Percentiles rank a stretch among this genome's conserved stretches.
Evolutionary conservation across 2,113 vertebrate genomes (phyloP).

Genomic region (Coracopsis vasa): DNA sequence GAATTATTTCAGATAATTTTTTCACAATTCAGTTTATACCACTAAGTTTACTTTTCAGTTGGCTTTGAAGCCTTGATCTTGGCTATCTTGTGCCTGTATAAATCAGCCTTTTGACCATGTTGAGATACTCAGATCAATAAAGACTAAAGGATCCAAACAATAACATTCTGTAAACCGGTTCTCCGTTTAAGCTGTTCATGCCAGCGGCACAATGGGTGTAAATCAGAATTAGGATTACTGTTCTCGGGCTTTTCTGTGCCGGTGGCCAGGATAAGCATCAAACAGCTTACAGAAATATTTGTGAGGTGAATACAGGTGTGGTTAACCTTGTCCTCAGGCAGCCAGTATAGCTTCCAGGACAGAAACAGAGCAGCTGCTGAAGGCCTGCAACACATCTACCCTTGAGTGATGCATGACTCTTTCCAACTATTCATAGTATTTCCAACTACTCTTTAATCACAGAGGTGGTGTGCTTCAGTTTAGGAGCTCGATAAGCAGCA

Average conservation of each 20-base stretch:
- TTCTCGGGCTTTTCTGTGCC: not conserved
- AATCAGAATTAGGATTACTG: not conserved
- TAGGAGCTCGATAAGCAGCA: not conserved
- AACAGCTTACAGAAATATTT: not conserved
- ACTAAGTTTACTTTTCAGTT: not conserved
- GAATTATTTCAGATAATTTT: not conserved
- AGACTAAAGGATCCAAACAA: not conserved
- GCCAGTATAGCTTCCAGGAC: not conserved
- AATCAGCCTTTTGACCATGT: not conserved
- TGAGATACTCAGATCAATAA: not conserved
- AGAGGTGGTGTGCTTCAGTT: not conserved
- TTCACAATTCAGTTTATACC: not conserved
- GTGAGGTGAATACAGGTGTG: not conserved
- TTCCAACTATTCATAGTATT: not conserved
- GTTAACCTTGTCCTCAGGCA: not conserved
- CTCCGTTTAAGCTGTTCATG: not conserved
- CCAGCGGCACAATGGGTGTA: not conserved
- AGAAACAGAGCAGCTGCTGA: not conserved
- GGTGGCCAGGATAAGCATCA: not conserved
- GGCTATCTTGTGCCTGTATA: not conserved
- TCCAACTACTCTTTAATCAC: not conserved
- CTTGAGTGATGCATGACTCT: not conserved
- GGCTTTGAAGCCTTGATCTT: not conserved
- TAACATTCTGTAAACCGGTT: not conserved
- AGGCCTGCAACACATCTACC: not conserved